A percentile compares a stretch with the other conserved stretches of the same genome.
phyloP scores from a whole-genome alignment of 2,113 vertebrate genomes.

The Neotoma lepida region DNA sequence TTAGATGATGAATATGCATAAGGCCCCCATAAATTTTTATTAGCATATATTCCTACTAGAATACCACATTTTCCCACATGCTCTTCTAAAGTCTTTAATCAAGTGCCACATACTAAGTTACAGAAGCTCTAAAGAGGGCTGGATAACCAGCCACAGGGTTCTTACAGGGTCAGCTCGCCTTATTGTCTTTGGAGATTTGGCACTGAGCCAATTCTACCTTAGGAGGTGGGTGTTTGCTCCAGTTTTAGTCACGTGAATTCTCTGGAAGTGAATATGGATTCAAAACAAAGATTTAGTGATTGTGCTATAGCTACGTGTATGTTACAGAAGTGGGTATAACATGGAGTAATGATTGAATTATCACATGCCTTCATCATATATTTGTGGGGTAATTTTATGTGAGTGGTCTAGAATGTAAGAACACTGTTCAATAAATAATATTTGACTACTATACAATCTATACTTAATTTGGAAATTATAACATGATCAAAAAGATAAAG shows the following conservation, averaged over 20 bases:
- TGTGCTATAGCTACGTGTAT: not conserved
- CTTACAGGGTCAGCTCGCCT: not conserved
- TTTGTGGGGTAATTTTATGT: not conserved
- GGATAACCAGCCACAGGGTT: not conserved
- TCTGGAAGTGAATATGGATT: not conserved
- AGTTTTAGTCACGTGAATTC: not conserved
- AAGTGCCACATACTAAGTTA: not conserved
- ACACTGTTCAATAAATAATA: not conserved
- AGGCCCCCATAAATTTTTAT: conserved; percentile 37
- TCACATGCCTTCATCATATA: not conserved
- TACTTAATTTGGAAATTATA: not conserved
- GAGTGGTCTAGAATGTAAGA: not conserved
- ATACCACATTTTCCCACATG: not conserved
- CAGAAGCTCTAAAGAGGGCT: not conserved
- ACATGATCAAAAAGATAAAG: not conserved
- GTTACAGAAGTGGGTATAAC: not conserved
- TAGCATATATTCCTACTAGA: conserved; percentile 11
- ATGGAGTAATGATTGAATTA: conserved; percentile 16
- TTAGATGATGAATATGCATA: conserved; percentile 1
- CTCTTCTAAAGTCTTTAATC: not conserved
- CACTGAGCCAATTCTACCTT: not conserved
- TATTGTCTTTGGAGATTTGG: not conserved
- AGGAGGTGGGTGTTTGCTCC: not conserved
- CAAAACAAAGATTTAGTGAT: not conserved
- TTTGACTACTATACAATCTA: not conserved